Percentiles rank a stretch among this genome's conserved stretches.
Conservation (phyloP, 2,113 vertebrate species). For the Perca flavescens region DNA sequence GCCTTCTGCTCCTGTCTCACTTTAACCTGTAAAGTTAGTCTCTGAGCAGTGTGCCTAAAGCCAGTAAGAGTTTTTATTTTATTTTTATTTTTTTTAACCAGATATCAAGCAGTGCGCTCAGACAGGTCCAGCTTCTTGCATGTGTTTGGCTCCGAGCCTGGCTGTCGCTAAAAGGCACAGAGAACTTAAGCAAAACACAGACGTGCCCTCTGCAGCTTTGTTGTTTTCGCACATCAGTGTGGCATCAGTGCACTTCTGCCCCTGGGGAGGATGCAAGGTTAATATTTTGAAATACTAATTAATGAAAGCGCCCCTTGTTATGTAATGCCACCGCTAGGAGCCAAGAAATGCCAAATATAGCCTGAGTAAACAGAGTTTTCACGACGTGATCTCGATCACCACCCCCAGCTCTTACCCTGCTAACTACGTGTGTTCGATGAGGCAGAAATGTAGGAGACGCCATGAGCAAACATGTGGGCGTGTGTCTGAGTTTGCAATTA, state of each 20-base stretch:
- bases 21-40: conserved; percentile 42
- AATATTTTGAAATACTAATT: conserved; percentile 82
- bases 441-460: conserved; percentile 63
- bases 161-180: conserved; percentile 33
- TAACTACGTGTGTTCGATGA: conserved; percentile 58
- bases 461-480: conserved; percentile 65
- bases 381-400: conserved; percentile 57
- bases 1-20: conserved; percentile 54
- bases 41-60: conserved; percentile 36
- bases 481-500: conserved; percentile 74
- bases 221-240: conserved; percentile 69
- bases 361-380: conserved; percentile 56
- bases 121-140: conserved; percentile 41
- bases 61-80: neutral
- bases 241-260: conserved; percentile 60
- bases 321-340: conserved; percentile 55
- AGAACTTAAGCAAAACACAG: conserved; percentile 59
- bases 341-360: conserved; percentile 59
- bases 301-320: conserved; percentile 65
- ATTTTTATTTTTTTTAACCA: conserved; percentile 10
- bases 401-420: conserved; percentile 45
- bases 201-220: conserved; percentile 31
- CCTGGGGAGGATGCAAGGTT: conserved; percentile 62
- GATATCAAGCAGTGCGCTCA: conserved; percentile 48
- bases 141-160: conserved; percentile 1